Evolutionary conservation across 92 coral and sea anemone genomes (phyloP).

Genomic region (Zoanthus sansibaricus): DNA sequence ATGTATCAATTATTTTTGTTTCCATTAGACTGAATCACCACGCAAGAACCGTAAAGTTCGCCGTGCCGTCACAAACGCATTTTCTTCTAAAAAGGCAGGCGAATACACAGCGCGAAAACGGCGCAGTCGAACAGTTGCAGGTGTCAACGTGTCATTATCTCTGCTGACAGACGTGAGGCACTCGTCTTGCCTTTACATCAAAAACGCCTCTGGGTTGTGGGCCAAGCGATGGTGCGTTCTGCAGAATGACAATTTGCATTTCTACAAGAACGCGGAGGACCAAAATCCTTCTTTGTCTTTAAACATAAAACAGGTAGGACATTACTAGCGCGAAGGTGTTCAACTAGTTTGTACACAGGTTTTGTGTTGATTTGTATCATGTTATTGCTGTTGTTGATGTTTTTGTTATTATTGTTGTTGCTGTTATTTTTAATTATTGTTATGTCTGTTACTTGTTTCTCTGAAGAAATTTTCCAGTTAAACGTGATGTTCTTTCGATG

Average conservation of each 20-base stretch:
- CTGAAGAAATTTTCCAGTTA: too few relatives aligned
- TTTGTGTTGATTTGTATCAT: too few relatives aligned
- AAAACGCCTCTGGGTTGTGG: constrained; percentile 85
- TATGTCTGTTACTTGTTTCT: too few relatives aligned
- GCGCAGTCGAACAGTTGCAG: constrained; percentile 81
- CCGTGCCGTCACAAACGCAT: constrained; percentile 81
- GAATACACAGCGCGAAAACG: constrained; percentile 59
- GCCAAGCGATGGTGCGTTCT: constrained; percentile 90
- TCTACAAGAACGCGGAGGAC: constrained; percentile 75
- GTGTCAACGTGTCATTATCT: constrained; percentile 66
- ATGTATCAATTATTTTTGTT: neutral
- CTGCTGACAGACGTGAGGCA: constrained; percentile 73
- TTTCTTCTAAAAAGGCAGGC: constrained; percentile 42
- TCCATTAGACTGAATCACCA: constrained; percentile 6
- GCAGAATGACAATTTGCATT: constrained; percentile 75
- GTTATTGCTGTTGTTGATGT: too few relatives aligned
- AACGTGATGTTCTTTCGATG: too few relatives aligned
- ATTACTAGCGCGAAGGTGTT: too few relatives aligned
- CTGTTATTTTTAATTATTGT: too few relatives aligned
- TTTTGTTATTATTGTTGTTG: too few relatives aligned
- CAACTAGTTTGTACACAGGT: too few relatives aligned
- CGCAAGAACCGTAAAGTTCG: constrained; percentile 53
- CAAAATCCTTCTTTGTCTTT: constrained; percentile 57
- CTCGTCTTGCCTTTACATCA: constrained; percentile 80
- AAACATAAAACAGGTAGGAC: constrained; percentile 27